Evolutionary conservation across 1,140 invertebrate genomes (phyloP).

Genomic region (Meloidogyne exigua): DNA sequence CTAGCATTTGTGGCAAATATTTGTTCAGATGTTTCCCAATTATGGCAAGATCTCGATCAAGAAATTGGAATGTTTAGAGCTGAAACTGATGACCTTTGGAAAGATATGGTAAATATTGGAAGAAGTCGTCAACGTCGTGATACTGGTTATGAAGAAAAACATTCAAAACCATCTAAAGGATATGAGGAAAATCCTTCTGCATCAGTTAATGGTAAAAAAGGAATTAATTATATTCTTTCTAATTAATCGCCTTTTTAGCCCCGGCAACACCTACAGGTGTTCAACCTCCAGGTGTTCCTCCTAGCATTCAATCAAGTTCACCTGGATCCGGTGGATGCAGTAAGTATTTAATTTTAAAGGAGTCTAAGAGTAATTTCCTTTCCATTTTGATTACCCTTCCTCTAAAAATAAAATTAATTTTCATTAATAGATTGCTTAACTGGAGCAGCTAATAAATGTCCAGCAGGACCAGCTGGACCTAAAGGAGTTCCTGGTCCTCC

Average conservation of each 20-base stretch:
- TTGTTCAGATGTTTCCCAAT: constrained; percentile 56
- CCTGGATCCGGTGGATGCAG: constrained; percentile 40
- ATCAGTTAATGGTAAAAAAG: background rate
- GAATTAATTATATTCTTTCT: background rate
- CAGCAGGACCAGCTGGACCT: constrained; percentile 57
- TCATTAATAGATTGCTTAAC: constrained; percentile 44
- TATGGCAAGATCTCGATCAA: constrained; percentile 58
- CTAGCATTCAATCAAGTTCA: constrained; percentile 26
- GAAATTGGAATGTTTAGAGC: constrained; percentile 56
- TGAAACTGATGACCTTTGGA: constrained; percentile 61
- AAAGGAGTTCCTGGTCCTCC: constrained; percentile 43
- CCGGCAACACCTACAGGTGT: constrained; percentile 23
- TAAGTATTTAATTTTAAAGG: constrained; percentile 15
- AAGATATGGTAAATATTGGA: constrained; percentile 50
- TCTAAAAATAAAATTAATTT: too few relatives aligned
- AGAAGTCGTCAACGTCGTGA: constrained; percentile 40
- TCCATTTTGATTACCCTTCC: too few relatives aligned
- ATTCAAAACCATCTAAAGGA: background rate
- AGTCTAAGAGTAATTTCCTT: too few relatives aligned
- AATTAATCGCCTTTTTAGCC: background rate
- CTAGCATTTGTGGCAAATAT: constrained; percentile 54
- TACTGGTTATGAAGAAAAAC: constrained; percentile 42
- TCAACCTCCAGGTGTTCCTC: constrained; percentile 49
- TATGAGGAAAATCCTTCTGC: constrained; percentile 19
- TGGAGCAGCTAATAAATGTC: constrained; percentile 55